phyloP scores from a whole-genome alignment of 1,140 invertebrate species.

The Arion vulgaris region DNA sequence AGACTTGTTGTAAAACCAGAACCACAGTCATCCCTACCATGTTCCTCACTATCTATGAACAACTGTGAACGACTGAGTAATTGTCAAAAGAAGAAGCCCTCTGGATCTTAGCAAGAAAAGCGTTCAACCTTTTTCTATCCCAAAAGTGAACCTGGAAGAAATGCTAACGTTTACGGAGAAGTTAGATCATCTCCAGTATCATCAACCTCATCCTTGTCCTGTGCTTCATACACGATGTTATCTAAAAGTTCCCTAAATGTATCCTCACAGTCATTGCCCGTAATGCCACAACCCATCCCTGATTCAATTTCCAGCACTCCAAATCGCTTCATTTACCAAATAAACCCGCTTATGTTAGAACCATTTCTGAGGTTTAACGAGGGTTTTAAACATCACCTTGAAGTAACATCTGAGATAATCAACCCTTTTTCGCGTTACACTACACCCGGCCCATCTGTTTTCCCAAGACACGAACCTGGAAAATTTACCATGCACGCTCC shows the following conservation, averaged over 20 bases:
- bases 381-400: conserved; percentile 52
- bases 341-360: conserved; percentile 52
- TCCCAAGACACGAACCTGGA: conserved; percentile 45
- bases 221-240: not conserved
- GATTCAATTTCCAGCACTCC: not conserved
- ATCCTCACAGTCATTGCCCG: not conserved
- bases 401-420: conserved; percentile 52
- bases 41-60: not conserved
- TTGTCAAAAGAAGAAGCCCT: conserved; percentile 46
- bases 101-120: conserved; percentile 56
- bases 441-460: conserved; percentile 45
- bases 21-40: conserved; percentile 4
- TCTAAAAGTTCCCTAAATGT: not conserved
- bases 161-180: conserved; percentile 65
- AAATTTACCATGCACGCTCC: no score
- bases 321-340: conserved; percentile 54
- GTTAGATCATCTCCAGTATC: conserved; percentile 39
- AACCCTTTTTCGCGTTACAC: conserved; percentile 55
- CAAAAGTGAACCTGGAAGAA: conserved; percentile 52
- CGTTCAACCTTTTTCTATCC: conserved; percentile 44
- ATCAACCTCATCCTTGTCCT: conserved; percentile 30
- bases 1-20: conserved; percentile 34
- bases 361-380: conserved; percentile 59
- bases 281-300: not conserved
- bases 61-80: not conserved